Evolutionary conservation across 1,140 invertebrate species (phyloP), one percentile per base, ranked within the genome.

Genomic region (Neuroterus valhalla): DNA sequence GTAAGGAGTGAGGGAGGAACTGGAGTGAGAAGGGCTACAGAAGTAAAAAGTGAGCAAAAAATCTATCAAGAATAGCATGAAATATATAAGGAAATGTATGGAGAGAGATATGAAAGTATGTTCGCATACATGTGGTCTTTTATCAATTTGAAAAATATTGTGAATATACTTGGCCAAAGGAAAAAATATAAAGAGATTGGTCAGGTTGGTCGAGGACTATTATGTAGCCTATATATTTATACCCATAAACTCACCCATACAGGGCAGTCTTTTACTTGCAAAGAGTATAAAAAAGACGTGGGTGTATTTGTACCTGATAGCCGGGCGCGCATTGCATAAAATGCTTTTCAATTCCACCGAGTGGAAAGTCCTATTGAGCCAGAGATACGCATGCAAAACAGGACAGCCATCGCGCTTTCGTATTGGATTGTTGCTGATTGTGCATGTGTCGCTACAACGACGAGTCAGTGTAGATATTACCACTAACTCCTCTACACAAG

Each of bases 261-360:
- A 12, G 3, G 52, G 0, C 8, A n/a, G 62, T 8, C 17, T 44
- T 2, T 10, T 38, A n/a, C 42, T 15, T 48, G 19, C 23, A 11
- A 43, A 52, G 17, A 38, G 42, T 62, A 72, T 55, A n/a, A 45
- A 46, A n/a, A 45, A 46, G 17, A 68, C 12, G 23, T 19, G 45
- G 52, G 70, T 19, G 42, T 66, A 69, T 69, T 21, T 3, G 23
- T 23, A 52, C 19, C 12, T 52, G 50, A 76, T 74, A 71, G 77
- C 68, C 45, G 55, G 72, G 69, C 72, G 79, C 71, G 71, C 78
- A 78, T 81, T 77, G 80, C 76, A 80, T 83, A 80, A 81, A 82
- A 82, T 76, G 84, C 84, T 84, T 86, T 87, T 86, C 86, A 87
- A 87, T 86, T 85, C 78, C 80, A 82, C 62, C 81, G 82, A 85